Conservation (phyloP, 2,888 invertebrate genomes). For the Deroplatys truncata region DNA sequence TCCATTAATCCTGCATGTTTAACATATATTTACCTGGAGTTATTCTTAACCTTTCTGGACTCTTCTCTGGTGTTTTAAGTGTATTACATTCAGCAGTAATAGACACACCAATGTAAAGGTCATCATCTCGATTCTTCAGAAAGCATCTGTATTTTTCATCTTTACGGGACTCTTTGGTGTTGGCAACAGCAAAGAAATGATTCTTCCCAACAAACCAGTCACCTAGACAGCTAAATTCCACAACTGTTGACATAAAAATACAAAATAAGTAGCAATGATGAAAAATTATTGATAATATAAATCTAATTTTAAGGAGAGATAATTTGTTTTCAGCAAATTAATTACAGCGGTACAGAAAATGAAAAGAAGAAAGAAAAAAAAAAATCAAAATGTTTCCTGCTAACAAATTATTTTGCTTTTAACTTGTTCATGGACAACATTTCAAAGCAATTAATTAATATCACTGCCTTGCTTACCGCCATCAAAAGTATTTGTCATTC, state of each 20-base stretch:
- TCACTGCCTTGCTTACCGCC: conserved; percentile 52
- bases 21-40: conserved; percentile 70
- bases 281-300: background rate
- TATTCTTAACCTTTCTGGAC: conserved; percentile 82
- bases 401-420: too few relatives aligned
- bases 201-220: conserved; percentile 96
- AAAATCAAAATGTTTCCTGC: too few relatives aligned
- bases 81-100: conserved; percentile 92
- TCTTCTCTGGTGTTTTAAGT: conserved; percentile 88
- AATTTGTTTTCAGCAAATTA: too few relatives aligned
- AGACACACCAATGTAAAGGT: conserved; percentile 85
- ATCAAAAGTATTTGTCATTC: conserved; percentile 86
- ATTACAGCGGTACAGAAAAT: too few relatives aligned
- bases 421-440: too few relatives aligned
- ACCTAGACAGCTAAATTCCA: conserved; percentile 88
- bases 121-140: conserved; percentile 89
- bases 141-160: conserved; percentile 95
- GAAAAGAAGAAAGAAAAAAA: too few relatives aligned
- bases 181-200: conserved; percentile 95
- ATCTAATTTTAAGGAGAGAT: too few relatives aligned
- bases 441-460: too few relatives aligned
- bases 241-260: conserved; percentile 49
- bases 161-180: conserved; percentile 91
- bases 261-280: background rate
- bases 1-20: too few relatives aligned